These are phyloP conservation scores for Solea senegalensis DNA, from an alignment of 2,113 vertebrate species.

Conservation along the genomic window DNA sequence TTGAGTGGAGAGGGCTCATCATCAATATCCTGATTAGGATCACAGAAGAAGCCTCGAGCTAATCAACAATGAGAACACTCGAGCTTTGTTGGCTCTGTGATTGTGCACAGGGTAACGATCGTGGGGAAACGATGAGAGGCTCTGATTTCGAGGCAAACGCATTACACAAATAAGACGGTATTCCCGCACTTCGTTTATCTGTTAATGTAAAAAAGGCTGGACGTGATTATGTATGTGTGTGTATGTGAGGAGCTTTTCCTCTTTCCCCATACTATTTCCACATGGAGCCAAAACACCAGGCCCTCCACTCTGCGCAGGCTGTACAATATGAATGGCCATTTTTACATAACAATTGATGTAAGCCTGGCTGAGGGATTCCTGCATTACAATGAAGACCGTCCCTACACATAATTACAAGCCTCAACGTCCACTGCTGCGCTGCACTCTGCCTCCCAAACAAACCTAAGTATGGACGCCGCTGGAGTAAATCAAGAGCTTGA, in stretches of 20 bases:
- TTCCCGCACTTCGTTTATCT: slow-evolving; percentile 30
- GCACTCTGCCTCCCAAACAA: slow-evolving; percentile 49
- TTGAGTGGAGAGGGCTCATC: slow-evolving; percentile 44
- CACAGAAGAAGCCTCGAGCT: slow-evolving; percentile 38
- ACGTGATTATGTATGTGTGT: slow-evolving; percentile 5
- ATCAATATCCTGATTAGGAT: slow-evolving; percentile 66
- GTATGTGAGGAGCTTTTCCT: no score
- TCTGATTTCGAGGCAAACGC: slow-evolving; percentile 63
- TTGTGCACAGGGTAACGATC: slow-evolving; percentile 43
- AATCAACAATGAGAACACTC: slow-evolving; percentile 66
- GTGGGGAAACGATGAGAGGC: slow-evolving; percentile 12
- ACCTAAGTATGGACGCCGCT: slow-evolving; percentile 21
- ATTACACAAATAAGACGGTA: slow-evolving; percentile 29
- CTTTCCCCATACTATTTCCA: slow-evolving; percentile 3
- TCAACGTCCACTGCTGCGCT: slow-evolving; percentile 47
- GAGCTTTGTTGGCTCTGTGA: slow-evolving; percentile 36
- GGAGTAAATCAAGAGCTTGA: slow-evolving; percentile 25
- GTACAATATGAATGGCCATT: slow-evolving; percentile 63
- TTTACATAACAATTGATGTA: slow-evolving; percentile 73
- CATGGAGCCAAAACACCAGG: slow-evolving; percentile 35
- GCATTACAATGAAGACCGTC: slow-evolving; percentile 69
- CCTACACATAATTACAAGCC: slow-evolving; percentile 53
- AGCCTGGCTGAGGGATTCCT: slow-evolving; percentile 60
- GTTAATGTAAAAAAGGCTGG: background rate
- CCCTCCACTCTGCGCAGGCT: slow-evolving; percentile 34